These are phyloP conservation scores for Eulemur coronatus DNA, from an alignment of 2,797 vertebrate genomes.

Conservation along the genomic window DNA sequence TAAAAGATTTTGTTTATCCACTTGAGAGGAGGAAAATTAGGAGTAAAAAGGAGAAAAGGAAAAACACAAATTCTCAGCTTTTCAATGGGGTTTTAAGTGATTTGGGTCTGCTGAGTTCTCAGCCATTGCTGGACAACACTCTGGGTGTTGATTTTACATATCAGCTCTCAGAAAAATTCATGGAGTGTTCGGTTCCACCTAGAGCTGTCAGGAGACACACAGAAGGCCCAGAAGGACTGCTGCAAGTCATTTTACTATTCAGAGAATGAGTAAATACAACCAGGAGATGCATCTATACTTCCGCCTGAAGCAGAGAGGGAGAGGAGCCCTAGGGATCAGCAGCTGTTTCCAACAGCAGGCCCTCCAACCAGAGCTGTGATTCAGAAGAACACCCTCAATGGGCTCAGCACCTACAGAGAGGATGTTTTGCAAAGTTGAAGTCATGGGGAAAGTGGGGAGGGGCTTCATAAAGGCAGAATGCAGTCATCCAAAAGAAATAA, in stretches of 20 bases:
- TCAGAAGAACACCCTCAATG: background rate
- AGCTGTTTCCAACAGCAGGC: background rate
- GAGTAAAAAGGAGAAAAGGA: slow-evolving; percentile 63
- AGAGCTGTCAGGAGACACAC: slow-evolving; percentile 8
- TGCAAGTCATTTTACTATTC: slow-evolving; percentile 21
- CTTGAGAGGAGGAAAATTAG: slow-evolving; percentile 72
- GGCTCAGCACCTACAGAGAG: background rate
- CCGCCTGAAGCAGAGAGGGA: background rate
- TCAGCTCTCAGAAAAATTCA: slow-evolving; percentile 66
- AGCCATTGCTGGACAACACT: slow-evolving; percentile 67
- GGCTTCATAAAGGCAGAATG: background rate
- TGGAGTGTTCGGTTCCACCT: slow-evolving; percentile 48
- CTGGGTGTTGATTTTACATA: slow-evolving; percentile 76
- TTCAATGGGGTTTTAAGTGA: slow-evolving; percentile 79
- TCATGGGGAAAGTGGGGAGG: background rate
- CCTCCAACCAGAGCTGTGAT: background rate
- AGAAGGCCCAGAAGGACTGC: slow-evolving; percentile 33
- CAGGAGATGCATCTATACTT: slow-evolving; percentile 31
- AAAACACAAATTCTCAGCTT: slow-evolving; percentile 79
- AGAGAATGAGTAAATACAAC: background rate
- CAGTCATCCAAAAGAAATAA: background rate
- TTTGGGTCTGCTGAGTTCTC: slow-evolving; percentile 72
- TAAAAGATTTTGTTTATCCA: slow-evolving; percentile 76
- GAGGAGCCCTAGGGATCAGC: background rate
- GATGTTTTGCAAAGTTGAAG: slow-evolving; percentile 28